Percentiles rank a stretch among this genome's conserved stretches.
Evolutionary conservation across 2,797 vertebrate genomes (phyloP).

Genomic region (Cetoscarus ocellatus): DNA sequence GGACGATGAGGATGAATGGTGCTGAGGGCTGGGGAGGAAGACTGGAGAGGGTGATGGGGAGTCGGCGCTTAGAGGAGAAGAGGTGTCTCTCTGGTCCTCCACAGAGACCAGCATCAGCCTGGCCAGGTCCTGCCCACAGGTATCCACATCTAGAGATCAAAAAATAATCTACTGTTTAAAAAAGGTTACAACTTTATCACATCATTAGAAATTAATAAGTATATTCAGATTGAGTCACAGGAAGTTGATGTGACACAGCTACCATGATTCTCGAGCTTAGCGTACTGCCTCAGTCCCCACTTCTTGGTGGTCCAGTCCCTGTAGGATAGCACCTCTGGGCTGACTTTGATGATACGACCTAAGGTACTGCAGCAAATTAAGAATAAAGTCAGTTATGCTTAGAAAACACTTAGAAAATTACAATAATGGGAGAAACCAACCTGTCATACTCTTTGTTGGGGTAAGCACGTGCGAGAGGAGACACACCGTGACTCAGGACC

Average conservation of each 20-base stretch:
- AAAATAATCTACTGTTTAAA: neutral
- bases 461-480: conserved; percentile 92
- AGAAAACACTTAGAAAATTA: neutral
- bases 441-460: conserved; percentile 97
- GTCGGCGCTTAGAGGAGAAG: conserved; percentile 86
- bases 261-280: conserved; percentile 83
- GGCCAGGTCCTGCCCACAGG: conserved; percentile 74
- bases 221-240: neutral
- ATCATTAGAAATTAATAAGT: neutral
- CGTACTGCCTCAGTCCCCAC: conserved; percentile 89
- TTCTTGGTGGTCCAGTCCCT: conserved; percentile 95
- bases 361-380: conserved; percentile 86
- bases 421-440: conserved; percentile 72
- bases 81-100: conserved; percentile 85
- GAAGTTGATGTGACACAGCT: conserved; percentile 9
- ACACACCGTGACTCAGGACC: conserved; percentile 94
- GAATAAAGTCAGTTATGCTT: too few species aligned
- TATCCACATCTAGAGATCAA: conserved; percentile 57
- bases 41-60: conserved; percentile 91
- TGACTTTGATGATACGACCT: conserved; percentile 96
- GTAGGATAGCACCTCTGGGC: conserved; percentile 95
- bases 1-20: conserved; percentile 80
- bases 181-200: neutral
- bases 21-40: conserved; percentile 87
- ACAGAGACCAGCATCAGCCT: conserved; percentile 76